Evolutionary conservation across 2,797 vertebrate genomes (phyloP).

Genomic region (Poecilia velifera): DNA sequence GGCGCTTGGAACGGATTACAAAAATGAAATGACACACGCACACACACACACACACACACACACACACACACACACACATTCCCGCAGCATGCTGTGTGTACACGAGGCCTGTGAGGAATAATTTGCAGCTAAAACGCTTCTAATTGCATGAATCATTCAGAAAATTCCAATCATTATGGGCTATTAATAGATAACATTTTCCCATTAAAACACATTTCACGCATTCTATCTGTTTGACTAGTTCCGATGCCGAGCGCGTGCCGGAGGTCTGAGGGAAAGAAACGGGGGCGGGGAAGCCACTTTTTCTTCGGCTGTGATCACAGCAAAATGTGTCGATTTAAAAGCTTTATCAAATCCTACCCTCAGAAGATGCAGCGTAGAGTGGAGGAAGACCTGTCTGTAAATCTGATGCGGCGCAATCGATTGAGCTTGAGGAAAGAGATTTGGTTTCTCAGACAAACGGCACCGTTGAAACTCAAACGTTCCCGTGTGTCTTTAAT

Average conservation of each 20-base stretch:
- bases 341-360: constrained; percentile 23
- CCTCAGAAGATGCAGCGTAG: constrained; percentile 27
- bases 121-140: constrained; percentile 66
- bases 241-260: constrained; percentile 30
- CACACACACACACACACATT: constrained; percentile 12
- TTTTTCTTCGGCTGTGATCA: constrained; percentile 20
- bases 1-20: constrained; percentile 28
- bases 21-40: constrained; percentile 19
- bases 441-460: constrained; percentile 45
- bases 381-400: constrained; percentile 22
- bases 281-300: neutral
- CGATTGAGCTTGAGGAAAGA: constrained; percentile 36
- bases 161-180: constrained; percentile 65
- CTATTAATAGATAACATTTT: constrained; percentile 66
- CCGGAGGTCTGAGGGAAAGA: constrained; percentile 11
- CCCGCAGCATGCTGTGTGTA: constrained; percentile 27
- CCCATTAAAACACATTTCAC: constrained; percentile 67
- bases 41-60: constrained; percentile 10
- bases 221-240: constrained; percentile 43
- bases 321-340: constrained; percentile 8
- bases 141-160: constrained; percentile 70
- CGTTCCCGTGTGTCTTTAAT: constrained; percentile 52
- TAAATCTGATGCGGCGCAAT: constrained; percentile 41
- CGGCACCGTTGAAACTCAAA: constrained; percentile 32
- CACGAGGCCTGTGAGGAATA: constrained; percentile 53